Evolutionary conservation across 2,888 invertebrate species (phyloP).

Genomic region (Philereme transversata): DNA sequence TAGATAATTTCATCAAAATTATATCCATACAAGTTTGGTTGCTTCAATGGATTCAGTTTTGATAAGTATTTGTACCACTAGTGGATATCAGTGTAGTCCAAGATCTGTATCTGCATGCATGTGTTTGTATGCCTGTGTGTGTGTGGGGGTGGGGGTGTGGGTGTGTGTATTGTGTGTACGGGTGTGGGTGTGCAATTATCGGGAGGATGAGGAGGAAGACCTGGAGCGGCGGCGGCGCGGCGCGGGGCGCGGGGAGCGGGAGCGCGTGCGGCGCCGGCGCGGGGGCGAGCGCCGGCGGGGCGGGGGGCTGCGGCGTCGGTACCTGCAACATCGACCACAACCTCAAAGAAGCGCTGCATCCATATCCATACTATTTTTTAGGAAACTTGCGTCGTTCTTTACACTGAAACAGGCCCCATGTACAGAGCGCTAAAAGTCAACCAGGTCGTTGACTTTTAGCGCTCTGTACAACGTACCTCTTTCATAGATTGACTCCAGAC

Average conservation of each 20-base stretch:
- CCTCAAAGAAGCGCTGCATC: too few relatives aligned
- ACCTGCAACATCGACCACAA: constrained; percentile 51
- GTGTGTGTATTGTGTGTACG: constrained; percentile 33
- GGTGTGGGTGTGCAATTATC: constrained; percentile 63
- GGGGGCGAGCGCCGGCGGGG: constrained; percentile 84
- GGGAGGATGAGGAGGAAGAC: constrained; percentile 90
- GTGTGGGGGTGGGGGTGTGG: constrained; percentile 9
- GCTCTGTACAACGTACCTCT: too few relatives aligned
- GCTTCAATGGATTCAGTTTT: too few relatives aligned
- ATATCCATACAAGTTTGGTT: too few relatives aligned
- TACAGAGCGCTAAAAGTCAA: too few relatives aligned
- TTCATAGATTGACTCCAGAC: too few relatives aligned
- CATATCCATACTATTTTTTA: too few relatives aligned
- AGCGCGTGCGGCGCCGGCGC: constrained; percentile 84
- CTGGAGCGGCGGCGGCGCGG: constrained; percentile 88
- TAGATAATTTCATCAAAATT: too few relatives aligned
- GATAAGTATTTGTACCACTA: too few relatives aligned
- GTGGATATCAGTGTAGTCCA: not conserved
- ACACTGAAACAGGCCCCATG: too few relatives aligned
- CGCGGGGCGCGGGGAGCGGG: constrained; percentile 85
- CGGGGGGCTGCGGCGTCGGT: constrained; percentile 79
- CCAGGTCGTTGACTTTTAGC: too few relatives aligned
- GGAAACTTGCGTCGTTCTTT: too few relatives aligned
- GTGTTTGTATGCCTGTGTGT: constrained; percentile 28
- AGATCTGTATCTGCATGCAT: not conserved